Evolutionary conservation across 2,113 vertebrate species (phyloP).

Genomic region (Chloropsis hardwickii): DNA sequence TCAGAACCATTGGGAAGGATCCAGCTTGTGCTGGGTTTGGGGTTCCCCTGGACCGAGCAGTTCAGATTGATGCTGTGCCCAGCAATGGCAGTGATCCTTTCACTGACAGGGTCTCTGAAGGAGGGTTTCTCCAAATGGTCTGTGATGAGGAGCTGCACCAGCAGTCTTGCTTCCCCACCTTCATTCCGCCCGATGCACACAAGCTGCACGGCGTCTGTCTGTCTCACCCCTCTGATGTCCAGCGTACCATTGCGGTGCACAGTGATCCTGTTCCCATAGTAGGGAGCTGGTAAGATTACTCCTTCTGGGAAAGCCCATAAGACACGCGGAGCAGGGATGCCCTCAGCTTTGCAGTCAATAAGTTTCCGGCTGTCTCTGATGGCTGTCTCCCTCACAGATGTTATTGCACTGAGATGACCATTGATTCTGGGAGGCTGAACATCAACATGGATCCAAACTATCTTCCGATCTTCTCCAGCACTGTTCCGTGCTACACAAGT

Average conservation of each 20-base stretch:
- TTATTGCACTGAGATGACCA: slow-evolving; percentile 63
- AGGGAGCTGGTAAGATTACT: slow-evolving; percentile 84
- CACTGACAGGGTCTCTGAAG: slow-evolving; percentile 65
- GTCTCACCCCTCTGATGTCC: slow-evolving; percentile 78
- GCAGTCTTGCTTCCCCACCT: slow-evolving; percentile 83
- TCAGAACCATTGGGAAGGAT: slow-evolving; percentile 83
- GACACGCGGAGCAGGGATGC: slow-evolving; percentile 78
- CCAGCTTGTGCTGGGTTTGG: slow-evolving; percentile 76
- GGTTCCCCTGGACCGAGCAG: slow-evolving; percentile 77
- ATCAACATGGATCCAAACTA: slow-evolving; percentile 71
- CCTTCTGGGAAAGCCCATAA: slow-evolving; percentile 89
- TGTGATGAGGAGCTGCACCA: slow-evolving; percentile 78
- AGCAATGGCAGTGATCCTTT: slow-evolving; percentile 74
- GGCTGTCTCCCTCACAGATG: slow-evolving; percentile 67
- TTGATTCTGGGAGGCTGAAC: slow-evolving; percentile 83
- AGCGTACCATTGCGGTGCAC: slow-evolving; percentile 89
- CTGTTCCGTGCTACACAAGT: slow-evolving; percentile 82
- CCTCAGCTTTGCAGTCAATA: slow-evolving; percentile 81
- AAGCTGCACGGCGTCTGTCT: slow-evolving; percentile 77
- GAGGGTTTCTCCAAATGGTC: slow-evolving; percentile 68
- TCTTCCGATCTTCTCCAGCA: slow-evolving; percentile 81
- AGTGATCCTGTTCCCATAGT: slow-evolving; percentile 80
- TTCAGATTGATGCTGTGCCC: slow-evolving; percentile 84
- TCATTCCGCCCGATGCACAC: slow-evolving; percentile 85
- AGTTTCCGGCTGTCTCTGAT: slow-evolving; percentile 70